A percentile compares a stretch with the other conserved stretches of the same genome.
These are phyloP conservation scores for Phrynosoma platyrhinos DNA, from an alignment of 2,113 vertebrate genomes.

Conservation along the genomic window DNA sequence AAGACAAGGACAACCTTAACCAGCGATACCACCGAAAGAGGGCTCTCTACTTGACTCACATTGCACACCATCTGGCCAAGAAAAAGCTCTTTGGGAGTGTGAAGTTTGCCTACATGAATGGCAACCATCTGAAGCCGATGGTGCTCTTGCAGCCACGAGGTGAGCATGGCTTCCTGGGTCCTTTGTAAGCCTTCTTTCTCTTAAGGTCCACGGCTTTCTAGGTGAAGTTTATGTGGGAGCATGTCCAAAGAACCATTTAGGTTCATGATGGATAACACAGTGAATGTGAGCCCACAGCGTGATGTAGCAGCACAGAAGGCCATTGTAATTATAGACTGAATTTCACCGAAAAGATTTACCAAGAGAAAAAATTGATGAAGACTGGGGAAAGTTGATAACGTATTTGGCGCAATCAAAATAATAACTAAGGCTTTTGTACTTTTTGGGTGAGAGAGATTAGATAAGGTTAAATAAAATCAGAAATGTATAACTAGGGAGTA, in stretches of 20 bases:
- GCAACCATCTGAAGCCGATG: conserved; percentile 89
- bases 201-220: too few species aligned
- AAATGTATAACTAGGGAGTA: too few species aligned
- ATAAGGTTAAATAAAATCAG: too few species aligned
- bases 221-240: neutral
- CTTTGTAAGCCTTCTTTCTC: neutral
- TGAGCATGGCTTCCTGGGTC: conserved; percentile 48
- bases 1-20: conserved; percentile 91
- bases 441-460: too few species aligned
- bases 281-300: too few species aligned
- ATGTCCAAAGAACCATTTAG: neutral
- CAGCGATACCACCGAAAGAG: conserved; percentile 96
- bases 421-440: too few species aligned
- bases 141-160: conserved; percentile 88
- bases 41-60: conserved; percentile 89
- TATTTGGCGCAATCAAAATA: too few species aligned
- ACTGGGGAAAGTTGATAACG: too few species aligned
- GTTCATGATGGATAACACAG: neutral
- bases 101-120: conserved; percentile 88
- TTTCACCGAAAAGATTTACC: too few species aligned
- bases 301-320: too few species aligned
- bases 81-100: conserved; percentile 83
- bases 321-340: neutral
- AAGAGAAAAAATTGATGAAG: too few species aligned
- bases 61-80: conserved; percentile 82